Evolutionary conservation across 1,140 invertebrate species (phyloP), one percentile per base, ranked within the genome.

Genomic region (Bombus waltoni): DNA sequence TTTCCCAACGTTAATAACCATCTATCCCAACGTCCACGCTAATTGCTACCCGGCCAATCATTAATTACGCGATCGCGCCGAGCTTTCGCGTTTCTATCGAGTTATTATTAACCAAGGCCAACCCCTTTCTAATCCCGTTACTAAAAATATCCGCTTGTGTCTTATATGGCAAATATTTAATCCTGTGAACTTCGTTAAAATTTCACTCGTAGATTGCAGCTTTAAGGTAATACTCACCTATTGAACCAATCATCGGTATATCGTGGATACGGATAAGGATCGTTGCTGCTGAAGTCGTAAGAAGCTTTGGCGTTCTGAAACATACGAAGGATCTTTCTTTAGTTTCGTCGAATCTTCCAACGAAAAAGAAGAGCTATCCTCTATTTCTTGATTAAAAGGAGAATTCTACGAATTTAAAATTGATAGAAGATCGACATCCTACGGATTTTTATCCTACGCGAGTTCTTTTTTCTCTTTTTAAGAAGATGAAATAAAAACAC

Each of bases 241-340:
- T 99, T 99, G 94, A 99, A 99, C 99, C 99, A 99, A 93, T 99
- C 99, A 91, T 99, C 99, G 0, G 99, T 99, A 93, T 99, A 99
- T 86, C 99, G 96, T 13, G 99, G 99, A 95, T 99, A 99, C 0
- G 99, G 99, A 94, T 97, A 99, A 9, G 98, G 98, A 94, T 99
- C 99, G 93, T 99, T 99, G 93, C 98, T 99, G 95, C 98, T 99
- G 95, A 99, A 99, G 95, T 99, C 99, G 95, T 99, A 99, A 90
- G 98, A 99, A 4, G 99, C 99, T 95, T 98, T 97, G 1, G 98
- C 98, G 92, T 99, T 99, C 98, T 99, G 96, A 83, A 96, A 96
- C 91, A 77, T 18, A 57, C 28, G 5, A 42, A 75, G 11, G 10
- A 35, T 75, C 18, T 35, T 18, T 62, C n/a, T 59, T 28, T n/a